Conservation (phyloP, 2,888 invertebrate genomes). For the Salticus scenicus region DNA sequence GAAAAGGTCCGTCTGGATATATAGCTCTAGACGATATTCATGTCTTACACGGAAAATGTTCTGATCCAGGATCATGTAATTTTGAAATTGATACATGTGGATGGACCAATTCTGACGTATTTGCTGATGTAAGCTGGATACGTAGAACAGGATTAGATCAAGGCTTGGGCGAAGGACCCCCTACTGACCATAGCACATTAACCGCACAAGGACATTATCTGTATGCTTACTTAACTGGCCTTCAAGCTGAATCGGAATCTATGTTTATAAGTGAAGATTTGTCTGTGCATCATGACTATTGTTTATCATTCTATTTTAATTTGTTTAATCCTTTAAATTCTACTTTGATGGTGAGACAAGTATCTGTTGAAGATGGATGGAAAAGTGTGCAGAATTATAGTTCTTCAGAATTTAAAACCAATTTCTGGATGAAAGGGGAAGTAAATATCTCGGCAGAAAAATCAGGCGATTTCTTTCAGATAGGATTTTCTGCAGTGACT, state of each 20-base stretch:
- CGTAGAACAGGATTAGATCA: constrained; percentile 55
- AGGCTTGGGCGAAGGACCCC: constrained; percentile 56
- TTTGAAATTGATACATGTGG: constrained; percentile 69
- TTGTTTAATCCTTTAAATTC: constrained; percentile 59
- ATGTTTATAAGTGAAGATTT: constrained; percentile 68
- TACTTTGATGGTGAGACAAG: constrained; percentile 42
- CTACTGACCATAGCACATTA: constrained; percentile 49
- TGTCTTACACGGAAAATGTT: constrained; percentile 56
- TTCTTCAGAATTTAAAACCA: constrained; percentile 20
- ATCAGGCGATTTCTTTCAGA: constrained; percentile 57
- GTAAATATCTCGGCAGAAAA: constrained; percentile 38
- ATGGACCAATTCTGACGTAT: constrained; percentile 49
- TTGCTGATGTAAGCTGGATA: constrained; percentile 64
- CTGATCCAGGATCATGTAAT: constrained; percentile 58
- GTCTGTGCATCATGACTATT: constrained; percentile 47
- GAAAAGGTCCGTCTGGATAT: constrained; percentile 51
- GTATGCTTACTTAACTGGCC: constrained; percentile 59
- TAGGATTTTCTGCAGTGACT: constrained; percentile 47
- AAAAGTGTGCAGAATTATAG: constrained; percentile 30
- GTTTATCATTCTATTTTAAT: constrained; percentile 62
- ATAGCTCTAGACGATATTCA: constrained; percentile 69
- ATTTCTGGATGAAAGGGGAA: constrained; percentile 58
- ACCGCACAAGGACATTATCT: constrained; percentile 67
- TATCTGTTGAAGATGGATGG: constrained; percentile 54
- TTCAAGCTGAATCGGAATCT: constrained; percentile 26